Base-by-base conservation (phyloP, 2,888 invertebrate species). In the Trissoscelio sp. region DNA sequence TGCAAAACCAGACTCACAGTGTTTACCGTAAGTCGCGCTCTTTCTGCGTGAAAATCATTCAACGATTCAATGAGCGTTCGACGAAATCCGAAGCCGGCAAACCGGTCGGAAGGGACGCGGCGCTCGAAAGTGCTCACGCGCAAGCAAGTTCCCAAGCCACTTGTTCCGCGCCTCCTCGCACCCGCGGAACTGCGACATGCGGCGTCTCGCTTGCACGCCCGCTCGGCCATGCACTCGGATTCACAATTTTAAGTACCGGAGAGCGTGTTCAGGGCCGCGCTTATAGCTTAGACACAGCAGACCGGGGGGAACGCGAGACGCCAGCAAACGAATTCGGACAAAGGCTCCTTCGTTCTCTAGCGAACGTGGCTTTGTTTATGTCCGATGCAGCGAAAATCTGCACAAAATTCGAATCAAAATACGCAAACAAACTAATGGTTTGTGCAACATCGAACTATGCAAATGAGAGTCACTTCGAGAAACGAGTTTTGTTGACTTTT, bases 21-120 rank as follows among this genome's bases (percentile, higher is more conserved):
- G 73, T 81, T 81, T 78, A 78, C 69, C 78, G 81, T 74, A 81
- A 81, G 74, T 55, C 81, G 78, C 70, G 81, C 74, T 82, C 73
- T 60, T 82, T 79, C 74, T 79, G 82, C 75, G 75, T 75, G 79
- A 79, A 82, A 79, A 79, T 79, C 82, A 82, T 82, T 79, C 82
- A 82, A 75, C 82, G 75, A 79, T 79, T 79, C 74, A 79, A 79
- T 75, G 82, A 74, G 79, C 69, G 82, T 82, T 82, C 79, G 82
- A 79, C 79, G 82, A 82, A 82, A 79, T 82, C 75, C 74, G 57
- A 79, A 79, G 77, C 75, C 82, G 72, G 79, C 79, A 82, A 82
- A 82, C 82, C 82, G 82, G 82, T 79, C 82, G 79, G 55, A 79
- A 79, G 72, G 77, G 82, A 75, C 70, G 74, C 60, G 46, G 39